Evolutionary conservation across 1,140 invertebrate genomes (phyloP), one percentile per base, ranked within the genome.

Genomic region (Drosophila nigrodunni): DNA sequence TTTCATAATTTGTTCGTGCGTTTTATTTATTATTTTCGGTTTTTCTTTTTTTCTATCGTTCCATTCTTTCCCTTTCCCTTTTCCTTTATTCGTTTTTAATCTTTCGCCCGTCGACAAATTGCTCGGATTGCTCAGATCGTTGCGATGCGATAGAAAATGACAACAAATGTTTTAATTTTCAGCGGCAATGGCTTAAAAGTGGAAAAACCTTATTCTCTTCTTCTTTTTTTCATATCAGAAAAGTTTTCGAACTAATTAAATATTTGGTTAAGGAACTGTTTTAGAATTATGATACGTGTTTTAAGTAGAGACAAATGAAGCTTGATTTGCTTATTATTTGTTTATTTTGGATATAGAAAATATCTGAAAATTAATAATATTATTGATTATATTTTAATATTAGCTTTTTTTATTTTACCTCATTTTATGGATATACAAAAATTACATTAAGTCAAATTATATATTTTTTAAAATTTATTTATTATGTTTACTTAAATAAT

Each of bases 141-240:
- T 52, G 64, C 35, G 18, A 25, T 41, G 49, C 69, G 82, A 87
- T 87, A 80, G 79, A 87, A 89, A 78, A 74, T 87, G 83, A 70
- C 85, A 87, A 88, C 83, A 87, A 87, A 87, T 87, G 83, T 80
- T 87, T 87, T 80, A 72, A 87, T 87, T 87, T 88, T 62, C 60
- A 70, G 58, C 54, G 30, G 46, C 60, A 62, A 60, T 44, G 49
- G 60, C 37, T 60, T 21, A 46, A 59, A 41, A 25, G 18, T n/a
- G 55, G 6, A 10, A 58, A 30, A 58, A 15, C 15, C 15, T 43
- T 18, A 7, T 30, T 13, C 13, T 13, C 37, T 3, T 43, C 10
- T 35, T 6, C 15, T n/a, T 7, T 43, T 43, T 18, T 8, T 2
- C 5, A 39, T 11, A 18, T 15, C 44, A 3, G 55, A n/a, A 13